A percentile compares a stretch with the other conserved stretches of the same genome.
phyloP scores from a whole-genome alignment of 2,113 vertebrate species.

The Eonycteris spelaea region DNA sequence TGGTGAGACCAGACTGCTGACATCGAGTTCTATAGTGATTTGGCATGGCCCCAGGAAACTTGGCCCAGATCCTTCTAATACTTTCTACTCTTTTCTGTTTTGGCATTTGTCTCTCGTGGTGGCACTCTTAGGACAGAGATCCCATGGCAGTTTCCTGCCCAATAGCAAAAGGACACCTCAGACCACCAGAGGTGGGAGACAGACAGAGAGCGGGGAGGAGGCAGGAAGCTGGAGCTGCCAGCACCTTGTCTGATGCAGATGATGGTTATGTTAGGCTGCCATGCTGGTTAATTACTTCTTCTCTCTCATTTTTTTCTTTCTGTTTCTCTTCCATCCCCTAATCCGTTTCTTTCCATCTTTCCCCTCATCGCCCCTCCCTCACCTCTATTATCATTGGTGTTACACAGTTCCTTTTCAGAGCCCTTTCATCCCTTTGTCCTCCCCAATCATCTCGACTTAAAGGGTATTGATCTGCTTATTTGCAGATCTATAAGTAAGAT shows the following conservation, averaged over 20 bases:
- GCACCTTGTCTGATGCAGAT: rapidly evolving
- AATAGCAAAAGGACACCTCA: not conserved
- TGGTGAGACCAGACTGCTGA: rapidly evolving
- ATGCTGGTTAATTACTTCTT: not conserved
- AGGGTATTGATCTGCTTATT: not conserved
- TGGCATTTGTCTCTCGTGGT: not conserved
- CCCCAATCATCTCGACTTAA: not conserved
- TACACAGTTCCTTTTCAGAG: not conserved
- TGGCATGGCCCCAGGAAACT: not conserved
- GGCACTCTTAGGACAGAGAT: not conserved
- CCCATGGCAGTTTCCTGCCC: not conserved
- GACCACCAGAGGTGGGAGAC: not conserved
- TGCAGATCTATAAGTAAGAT: not conserved
- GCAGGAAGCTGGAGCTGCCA: not conserved
- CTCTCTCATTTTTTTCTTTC: too few species aligned
- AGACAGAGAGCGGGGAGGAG: not conserved
- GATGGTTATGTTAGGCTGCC: rapidly evolving
- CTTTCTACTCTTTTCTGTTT: not conserved
- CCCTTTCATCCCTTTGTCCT: not conserved
- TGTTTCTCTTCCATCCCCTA: too few species aligned
- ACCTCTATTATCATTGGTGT: not conserved
- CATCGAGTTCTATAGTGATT: rapidly evolving
- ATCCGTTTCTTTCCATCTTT: not conserved
- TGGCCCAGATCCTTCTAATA: not conserved
- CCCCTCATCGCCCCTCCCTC: not conserved